Evolutionary conservation across 2,113 vertebrate species (phyloP).

Genomic region (Chamaea fasciata): DNA sequence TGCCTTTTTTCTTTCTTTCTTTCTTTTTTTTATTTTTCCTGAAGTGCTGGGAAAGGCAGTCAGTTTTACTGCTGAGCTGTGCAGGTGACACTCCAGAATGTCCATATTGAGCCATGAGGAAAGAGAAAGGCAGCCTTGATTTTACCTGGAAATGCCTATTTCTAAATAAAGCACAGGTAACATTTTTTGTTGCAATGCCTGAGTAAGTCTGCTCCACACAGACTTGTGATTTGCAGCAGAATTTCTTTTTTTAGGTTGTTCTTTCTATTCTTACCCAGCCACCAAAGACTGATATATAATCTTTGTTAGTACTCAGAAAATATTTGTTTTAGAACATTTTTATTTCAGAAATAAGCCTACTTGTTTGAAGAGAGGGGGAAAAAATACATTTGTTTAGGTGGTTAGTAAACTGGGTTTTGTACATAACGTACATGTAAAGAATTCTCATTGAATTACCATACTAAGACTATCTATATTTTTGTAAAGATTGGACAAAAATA

Average conservation of each 20-base stretch:
- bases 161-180: slow-evolving; percentile 10
- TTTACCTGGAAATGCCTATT: not conserved
- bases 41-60: slow-evolving; percentile 44
- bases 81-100: not conserved
- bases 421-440: not conserved
- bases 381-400: not conserved
- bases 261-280: not conserved
- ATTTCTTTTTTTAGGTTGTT: not conserved
- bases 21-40: not conserved
- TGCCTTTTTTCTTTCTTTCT: not conserved
- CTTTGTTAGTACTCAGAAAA: not conserved
- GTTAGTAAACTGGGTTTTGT: not conserved
- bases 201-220: not conserved
- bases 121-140: not conserved
- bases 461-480: not conserved
- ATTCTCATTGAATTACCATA: not conserved
- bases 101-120: not conserved
- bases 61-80: not conserved
- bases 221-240: not conserved
- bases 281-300: not conserved
- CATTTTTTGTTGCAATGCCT: not conserved
- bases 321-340: not conserved
- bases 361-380: not conserved
- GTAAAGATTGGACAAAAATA: not conserved
- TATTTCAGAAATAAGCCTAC: not conserved